Evolutionary conservation across 2,113 vertebrate genomes (phyloP).

Genomic region (Misgurnus anguillicaudatus): DNA sequence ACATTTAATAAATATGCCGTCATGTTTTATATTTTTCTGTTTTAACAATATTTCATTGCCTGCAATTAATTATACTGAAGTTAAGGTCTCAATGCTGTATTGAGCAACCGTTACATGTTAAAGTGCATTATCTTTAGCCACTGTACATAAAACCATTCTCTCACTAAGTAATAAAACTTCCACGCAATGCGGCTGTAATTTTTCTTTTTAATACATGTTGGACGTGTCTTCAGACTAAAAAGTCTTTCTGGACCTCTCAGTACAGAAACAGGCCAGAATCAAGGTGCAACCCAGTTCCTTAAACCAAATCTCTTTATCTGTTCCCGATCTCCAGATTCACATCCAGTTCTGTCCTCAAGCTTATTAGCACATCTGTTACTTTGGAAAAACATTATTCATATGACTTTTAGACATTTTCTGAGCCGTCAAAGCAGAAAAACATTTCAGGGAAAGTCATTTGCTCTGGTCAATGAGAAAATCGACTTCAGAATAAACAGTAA

Average conservation of each 20-base stretch:
- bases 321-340: constrained; percentile 1
- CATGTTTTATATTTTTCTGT: background rate
- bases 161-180: constrained; percentile 38
- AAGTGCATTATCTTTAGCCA: constrained; percentile 12
- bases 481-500: constrained; percentile 55
- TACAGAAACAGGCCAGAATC: constrained; percentile 11
- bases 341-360: constrained; percentile 25
- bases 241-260: background rate
- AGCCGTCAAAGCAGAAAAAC: constrained; percentile 1
- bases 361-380: constrained; percentile 46
- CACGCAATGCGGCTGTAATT: constrained; percentile 13
- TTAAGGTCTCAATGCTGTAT: background rate
- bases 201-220: constrained; percentile 31
- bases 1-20: constrained; percentile 14
- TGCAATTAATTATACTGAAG: constrained; percentile 18
- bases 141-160: constrained; percentile 27
- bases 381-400: constrained; percentile 44
- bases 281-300: constrained; percentile 42
- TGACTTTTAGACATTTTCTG: constrained; percentile 7
- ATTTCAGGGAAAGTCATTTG: constrained; percentile 64
- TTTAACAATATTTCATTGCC: constrained; percentile 1
- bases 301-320: constrained; percentile 20
- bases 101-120: background rate
- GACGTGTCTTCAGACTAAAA: constrained; percentile 2
- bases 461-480: constrained; percentile 64